Base-by-base conservation (phyloP, 2,113 vertebrate species). In the Engraulis encrasicolus region DNA sequence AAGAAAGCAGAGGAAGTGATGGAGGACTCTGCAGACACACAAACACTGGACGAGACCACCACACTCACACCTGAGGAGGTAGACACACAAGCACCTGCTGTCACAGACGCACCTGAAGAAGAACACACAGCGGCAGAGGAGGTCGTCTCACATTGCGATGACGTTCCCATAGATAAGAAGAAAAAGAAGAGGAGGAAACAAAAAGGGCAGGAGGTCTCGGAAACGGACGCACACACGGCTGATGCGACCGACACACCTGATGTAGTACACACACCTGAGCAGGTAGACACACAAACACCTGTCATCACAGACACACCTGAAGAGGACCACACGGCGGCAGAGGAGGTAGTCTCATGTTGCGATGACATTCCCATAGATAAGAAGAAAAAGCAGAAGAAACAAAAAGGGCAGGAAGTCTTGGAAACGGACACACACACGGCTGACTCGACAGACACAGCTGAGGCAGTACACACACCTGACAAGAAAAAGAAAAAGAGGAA, bases 141-240 rank as follows among this genome's bases (percentile, higher is more conserved):
- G n/a, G n/a, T n/a, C n/a, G n/a, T n/a, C n/a, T n/a, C n/a, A n/a
- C n/a, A n/a, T n/a, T n/a, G n/a, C n/a, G n/a, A n/a, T n/a, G n/a
- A n/a, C n/a, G n/a, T n/a, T n/a, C n/a, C n/a, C n/a, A n/a, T n/a
- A n/a, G n/a, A n/a, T n/a, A n/a, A n/a, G n/a, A n/a, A n/a, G 38
- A 92, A 84, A 83, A 92, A 86, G 84, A 94, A 85, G 87, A 91
- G 49, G 79, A 91, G 89, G 77, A 91, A n/a, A n/a, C n/a, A 93
- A 86, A 54, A 54, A 20, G 50, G 17, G 0, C 17, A 19, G 50
- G 6, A 18, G 17, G 17, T 6, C 6, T 90, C 84, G 0, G 93
- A 93, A 71, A 90, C 90, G 12, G 66, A 77, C 23, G 66, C 6
- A 7, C 37, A 52, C 50, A 40, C 45, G 49, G 1, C 36, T 66